Evolutionary conservation across 1,140 invertebrate species (phyloP).

Genomic region (Leptopilina boulardi): DNA sequence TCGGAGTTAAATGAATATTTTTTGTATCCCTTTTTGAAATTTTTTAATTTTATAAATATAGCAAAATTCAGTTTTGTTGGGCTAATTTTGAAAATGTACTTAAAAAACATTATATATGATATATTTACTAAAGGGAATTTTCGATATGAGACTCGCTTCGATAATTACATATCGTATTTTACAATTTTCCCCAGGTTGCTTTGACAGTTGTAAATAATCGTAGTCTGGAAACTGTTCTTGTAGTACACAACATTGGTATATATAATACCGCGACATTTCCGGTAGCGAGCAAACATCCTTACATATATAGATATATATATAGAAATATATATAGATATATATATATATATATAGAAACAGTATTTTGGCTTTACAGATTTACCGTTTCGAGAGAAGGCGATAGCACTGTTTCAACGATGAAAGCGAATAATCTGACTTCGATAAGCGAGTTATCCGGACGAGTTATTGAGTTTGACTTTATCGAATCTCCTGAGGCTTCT

Average conservation of each 20-base stretch:
- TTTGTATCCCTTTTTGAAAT: no score
- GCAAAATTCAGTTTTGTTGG: no score
- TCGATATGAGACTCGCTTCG: neutral
- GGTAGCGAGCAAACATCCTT: slow-evolving; percentile 1
- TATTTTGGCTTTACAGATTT: slow-evolving; percentile 18
- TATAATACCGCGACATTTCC: neutral
- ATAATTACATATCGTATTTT: neutral
- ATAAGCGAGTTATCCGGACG: slow-evolving; percentile 46
- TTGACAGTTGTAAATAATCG: slow-evolving; percentile 22
- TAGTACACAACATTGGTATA: neutral
- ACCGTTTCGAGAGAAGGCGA: neutral
- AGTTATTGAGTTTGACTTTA: slow-evolving; percentile 39
- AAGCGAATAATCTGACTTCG: slow-evolving; percentile 45
- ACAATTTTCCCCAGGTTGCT: neutral
- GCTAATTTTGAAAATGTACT: no score
- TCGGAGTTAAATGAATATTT: no score
- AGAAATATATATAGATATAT: no score
- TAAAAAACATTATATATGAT: no score
- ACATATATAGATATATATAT: neutral
- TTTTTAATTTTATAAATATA: no score
- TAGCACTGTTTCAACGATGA: slow-evolving; percentile 38
- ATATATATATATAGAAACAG: neutral
- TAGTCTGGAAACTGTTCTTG: slow-evolving; percentile 7
- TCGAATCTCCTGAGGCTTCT: slow-evolving; percentile 15
- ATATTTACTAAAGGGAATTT: no score